Conservation (phyloP, 2,113 vertebrate genomes). For the mouse (Mus musculus) region DNA sequence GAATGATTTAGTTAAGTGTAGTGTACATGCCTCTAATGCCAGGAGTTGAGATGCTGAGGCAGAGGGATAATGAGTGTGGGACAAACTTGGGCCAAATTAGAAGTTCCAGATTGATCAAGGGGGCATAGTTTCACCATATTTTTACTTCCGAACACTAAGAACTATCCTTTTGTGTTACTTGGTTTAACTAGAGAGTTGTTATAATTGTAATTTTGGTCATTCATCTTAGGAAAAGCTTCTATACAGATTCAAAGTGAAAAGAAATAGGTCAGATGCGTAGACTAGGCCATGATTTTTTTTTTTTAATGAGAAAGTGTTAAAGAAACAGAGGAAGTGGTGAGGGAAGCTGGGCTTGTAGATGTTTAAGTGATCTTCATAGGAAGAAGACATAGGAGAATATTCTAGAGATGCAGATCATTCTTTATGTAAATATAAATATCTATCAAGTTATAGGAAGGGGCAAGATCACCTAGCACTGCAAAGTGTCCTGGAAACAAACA, state of each 20-base stretch:
- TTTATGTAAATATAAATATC: background rate
- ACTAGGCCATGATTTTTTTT: background rate
- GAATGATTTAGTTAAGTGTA: background rate
- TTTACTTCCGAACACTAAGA: background rate
- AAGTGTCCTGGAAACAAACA: background rate
- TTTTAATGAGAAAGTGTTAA: background rate
- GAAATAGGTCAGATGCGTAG: background rate
- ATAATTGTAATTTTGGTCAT: background rate
- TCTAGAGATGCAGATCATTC: background rate
- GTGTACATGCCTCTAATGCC: background rate
- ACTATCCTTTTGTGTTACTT: background rate
- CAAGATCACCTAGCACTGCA: background rate
- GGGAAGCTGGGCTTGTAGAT: background rate
- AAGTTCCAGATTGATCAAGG: background rate
- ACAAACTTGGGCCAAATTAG: background rate
- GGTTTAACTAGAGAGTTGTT: background rate
- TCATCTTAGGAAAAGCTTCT: background rate
- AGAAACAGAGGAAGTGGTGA: background rate
- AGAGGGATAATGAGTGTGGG: background rate
- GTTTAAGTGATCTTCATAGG: background rate
- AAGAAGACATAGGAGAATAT: background rate
- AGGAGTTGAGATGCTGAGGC: too few relatives aligned
- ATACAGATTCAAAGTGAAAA: background rate
- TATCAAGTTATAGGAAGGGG: background rate
- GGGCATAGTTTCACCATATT: background rate